A percentile compares a stretch with the other conserved stretches of the same genome.
These are phyloP conservation scores for Halcyon badia DNA, from an alignment of 2,797 vertebrate species.

Conservation along the genomic window DNA sequence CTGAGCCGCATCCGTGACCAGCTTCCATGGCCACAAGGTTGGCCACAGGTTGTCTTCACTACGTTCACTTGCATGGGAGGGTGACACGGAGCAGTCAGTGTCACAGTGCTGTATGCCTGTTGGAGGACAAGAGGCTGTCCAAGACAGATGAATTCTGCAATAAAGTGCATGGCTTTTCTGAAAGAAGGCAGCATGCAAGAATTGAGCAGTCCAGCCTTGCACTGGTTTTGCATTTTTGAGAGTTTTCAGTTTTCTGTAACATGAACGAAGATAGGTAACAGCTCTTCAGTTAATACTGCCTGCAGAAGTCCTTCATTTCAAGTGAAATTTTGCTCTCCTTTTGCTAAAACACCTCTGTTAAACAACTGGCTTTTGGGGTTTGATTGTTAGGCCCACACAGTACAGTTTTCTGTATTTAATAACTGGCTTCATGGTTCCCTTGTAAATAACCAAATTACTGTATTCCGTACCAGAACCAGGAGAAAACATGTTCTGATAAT, in stretches of 20 bases:
- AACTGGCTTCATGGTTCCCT: background rate
- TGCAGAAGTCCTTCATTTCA: background rate
- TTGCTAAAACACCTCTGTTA: background rate
- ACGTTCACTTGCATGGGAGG: accelerated
- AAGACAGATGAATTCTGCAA: background rate
- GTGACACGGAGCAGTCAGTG: background rate
- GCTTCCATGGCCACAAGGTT: accelerated
- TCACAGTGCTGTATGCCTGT: background rate
- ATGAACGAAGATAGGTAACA: background rate
- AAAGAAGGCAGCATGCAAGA: background rate
- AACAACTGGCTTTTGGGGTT: background rate
- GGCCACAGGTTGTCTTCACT: background rate
- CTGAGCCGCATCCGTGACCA: background rate
- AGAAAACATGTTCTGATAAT: background rate
- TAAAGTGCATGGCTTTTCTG: background rate
- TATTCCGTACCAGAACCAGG: background rate
- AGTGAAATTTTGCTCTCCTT: background rate
- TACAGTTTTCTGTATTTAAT: background rate
- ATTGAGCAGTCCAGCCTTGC: background rate
- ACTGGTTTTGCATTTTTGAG: background rate
- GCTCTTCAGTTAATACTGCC: background rate
- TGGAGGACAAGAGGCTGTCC: background rate
- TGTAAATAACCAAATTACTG: background rate
- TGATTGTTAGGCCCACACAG: background rate
- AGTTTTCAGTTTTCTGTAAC: background rate